Conservation (phyloP, 2,113 vertebrate species). For the Epinephelus fuscoguttatus region DNA sequence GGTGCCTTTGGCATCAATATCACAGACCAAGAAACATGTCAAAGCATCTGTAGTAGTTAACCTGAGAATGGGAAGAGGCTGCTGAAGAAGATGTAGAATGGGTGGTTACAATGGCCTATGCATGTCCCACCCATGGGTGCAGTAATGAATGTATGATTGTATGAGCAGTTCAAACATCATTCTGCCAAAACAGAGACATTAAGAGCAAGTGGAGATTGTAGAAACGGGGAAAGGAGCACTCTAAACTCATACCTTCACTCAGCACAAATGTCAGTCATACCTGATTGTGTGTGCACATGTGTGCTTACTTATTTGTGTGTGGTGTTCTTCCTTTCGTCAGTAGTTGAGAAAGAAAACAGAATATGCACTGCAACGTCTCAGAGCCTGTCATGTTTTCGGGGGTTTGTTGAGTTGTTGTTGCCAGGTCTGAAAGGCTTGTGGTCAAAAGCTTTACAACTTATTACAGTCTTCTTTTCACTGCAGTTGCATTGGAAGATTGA, state of each 20-base stretch:
- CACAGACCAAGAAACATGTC: no score
- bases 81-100: not conserved
- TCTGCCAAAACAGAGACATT: not conserved
- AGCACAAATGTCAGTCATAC: not conserved
- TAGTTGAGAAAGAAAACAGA: not conserved
- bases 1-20: no score
- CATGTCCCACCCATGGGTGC: not conserved
- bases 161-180: not conserved
- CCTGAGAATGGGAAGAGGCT: no score
- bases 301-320: not conserved
- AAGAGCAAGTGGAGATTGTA: not conserved
- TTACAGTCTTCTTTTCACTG: not conserved
- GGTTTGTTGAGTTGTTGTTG: not conserved
- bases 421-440: not conserved
- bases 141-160: conserved; percentile 2
- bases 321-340: not conserved
- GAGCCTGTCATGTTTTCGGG: not conserved
- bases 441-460: not conserved
- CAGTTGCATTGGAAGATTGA: not conserved
- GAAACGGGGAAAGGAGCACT: not conserved
- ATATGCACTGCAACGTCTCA: not conserved
- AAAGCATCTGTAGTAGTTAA: no score
- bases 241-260: not conserved
- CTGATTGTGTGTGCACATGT: not conserved
- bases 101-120: not conserved